Evolutionary conservation across 2,888 invertebrate species (phyloP), one percentile per base, ranked within the genome.

Genomic region (Prionchulus punctatus): DNA sequence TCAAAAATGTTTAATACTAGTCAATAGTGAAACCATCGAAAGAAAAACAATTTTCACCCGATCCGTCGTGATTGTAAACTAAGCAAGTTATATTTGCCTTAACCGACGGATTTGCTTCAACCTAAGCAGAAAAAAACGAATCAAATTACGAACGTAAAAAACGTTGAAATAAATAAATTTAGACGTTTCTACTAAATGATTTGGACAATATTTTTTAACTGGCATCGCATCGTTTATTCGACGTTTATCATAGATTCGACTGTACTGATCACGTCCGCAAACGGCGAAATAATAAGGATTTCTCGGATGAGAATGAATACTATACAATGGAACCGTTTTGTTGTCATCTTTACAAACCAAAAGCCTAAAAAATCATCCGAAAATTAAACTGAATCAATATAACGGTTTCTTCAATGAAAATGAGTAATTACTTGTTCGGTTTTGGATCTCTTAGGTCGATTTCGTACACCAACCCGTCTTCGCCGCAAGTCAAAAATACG

Each of bases 1-100:
- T n/a, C n/a, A n/a, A n/a, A n/a, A n/a, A n/a, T n/a, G n/a, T n/a
- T n/a, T n/a, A n/a, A n/a, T n/a, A n/a, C n/a, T n/a, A n/a, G n/a
- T n/a, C n/a, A n/a, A n/a, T n/a, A n/a, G n/a, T n/a, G n/a, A n/a
- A n/a, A n/a, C n/a, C n/a, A n/a, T n/a, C n/a, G n/a, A n/a, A n/a
- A n/a, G n/a, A n/a, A n/a, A n/a, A n/a, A n/a, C n/a, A n/a, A n/a
- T n/a, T 28, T 62, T 56, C 58, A 75, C 75, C 75, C 61, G 83
- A 80, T 47, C 92, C 92, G 72, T 86, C 82, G 75, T 86, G 82
- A 74, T 86, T 92, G 75, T 87, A 94, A 1, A 88, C 82, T 4
- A 87, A 86, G 68, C 86, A 86, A 0, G 92, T 91, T 1, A 92
- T 80, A 69, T 87, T 84, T 18, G 78, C 75, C 60, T 72, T 71